A percentile compares a stretch with the other conserved stretches of the same genome.
These are phyloP conservation scores for Punctoribates punctum DNA, from an alignment of 2,888 invertebrate species.

Conservation along the genomic window DNA sequence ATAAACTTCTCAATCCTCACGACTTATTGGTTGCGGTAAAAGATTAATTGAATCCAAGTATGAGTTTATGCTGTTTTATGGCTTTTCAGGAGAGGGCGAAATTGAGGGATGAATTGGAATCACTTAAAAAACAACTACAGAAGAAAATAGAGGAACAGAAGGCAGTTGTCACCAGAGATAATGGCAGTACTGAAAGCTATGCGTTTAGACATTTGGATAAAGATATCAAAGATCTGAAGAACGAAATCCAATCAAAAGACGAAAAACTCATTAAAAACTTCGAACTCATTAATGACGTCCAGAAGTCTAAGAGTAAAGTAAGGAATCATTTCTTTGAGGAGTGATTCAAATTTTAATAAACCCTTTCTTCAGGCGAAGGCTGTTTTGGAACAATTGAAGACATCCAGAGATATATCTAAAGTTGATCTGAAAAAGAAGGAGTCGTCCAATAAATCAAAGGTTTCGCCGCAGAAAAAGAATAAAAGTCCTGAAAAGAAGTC, in stretches of 20 bases:
- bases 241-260: neutral
- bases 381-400: neutral
- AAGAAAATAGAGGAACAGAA: neutral
- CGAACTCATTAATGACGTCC: neutral
- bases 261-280: neutral
- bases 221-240: neutral
- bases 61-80: neutral
- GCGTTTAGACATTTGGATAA: slow-evolving; percentile 5
- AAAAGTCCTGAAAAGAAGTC: neutral
- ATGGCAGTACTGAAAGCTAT: neutral
- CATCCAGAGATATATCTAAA: neutral
- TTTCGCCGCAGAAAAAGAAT: neutral
- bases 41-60: neutral
- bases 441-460: neutral
- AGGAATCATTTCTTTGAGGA: neutral
- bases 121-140: neutral
- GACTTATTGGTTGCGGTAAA: neutral
- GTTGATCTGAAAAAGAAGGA: neutral
- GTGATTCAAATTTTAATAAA: neutral
- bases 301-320: slow-evolving; percentile 10
- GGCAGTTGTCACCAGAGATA: neutral
- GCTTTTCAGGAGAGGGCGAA: neutral
- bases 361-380: neutral
- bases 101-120: neutral
- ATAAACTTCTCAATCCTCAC: slow-evolving; percentile 1